These are phyloP conservation scores for Neolamprologus devosi DNA, from an alignment of 2,113 vertebrate species.

Conservation along the genomic window DNA sequence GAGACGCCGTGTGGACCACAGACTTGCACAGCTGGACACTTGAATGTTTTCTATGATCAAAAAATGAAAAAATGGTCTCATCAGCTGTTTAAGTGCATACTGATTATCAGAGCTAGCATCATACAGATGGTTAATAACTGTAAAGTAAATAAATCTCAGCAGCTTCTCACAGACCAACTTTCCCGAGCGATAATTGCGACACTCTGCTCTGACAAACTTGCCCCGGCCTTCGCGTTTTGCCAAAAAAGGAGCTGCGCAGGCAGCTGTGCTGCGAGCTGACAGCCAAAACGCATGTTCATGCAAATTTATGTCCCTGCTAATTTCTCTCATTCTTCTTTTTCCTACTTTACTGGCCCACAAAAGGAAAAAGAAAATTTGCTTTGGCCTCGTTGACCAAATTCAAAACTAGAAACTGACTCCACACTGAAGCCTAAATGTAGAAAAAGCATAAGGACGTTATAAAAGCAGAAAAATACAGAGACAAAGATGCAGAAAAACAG, in stretches of 20 bases:
- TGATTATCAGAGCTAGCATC: neutral
- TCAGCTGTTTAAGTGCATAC: neutral
- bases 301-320: neutral
- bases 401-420: neutral
- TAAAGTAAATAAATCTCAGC: neutral
- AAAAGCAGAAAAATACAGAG: neutral
- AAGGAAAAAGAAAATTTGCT: neutral
- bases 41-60: neutral
- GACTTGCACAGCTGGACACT: neutral
- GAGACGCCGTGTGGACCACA: neutral
- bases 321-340: neutral
- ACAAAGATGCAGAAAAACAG: neutral
- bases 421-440: neutral
- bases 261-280: neutral
- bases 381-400: neutral
- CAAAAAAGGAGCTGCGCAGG: conserved; percentile 49
- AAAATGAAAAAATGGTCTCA: neutral
- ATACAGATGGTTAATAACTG: neutral
- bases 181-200: conserved; percentile 9
- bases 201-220: conserved; percentile 6
- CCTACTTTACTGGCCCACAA: neutral
- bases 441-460: neutral
- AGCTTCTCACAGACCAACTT: neutral
- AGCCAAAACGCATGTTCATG: neutral
- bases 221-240: conserved; percentile 13